Percentiles rank a stretch among this genome's conserved stretches.
Evolutionary conservation across 2,797 vertebrate genomes (phyloP).

Genomic region (Neostethus bicornis): DNA sequence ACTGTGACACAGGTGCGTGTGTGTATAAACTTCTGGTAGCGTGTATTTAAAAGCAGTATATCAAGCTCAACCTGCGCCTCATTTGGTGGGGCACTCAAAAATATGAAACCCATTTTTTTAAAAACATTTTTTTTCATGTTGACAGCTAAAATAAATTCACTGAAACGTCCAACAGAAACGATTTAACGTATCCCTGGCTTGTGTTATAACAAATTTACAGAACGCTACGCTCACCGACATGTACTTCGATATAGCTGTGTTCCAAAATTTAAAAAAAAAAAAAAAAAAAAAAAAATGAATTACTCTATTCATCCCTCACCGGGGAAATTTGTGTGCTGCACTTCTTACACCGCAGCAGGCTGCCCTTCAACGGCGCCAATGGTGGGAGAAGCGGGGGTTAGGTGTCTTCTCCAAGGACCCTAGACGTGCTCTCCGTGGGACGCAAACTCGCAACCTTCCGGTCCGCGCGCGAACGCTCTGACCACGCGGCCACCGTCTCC

Average conservation of each 20-base stretch:
- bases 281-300: too few relatives aligned
- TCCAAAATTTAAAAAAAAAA: neutral
- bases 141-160: neutral
- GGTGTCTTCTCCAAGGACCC: too few relatives aligned
- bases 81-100: neutral
- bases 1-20: slow-evolving; percentile 16
- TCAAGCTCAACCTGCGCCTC: neutral
- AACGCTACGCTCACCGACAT: neutral
- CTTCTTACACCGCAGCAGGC: too few relatives aligned
- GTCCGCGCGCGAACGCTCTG: too few relatives aligned
- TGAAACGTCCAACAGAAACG: neutral
- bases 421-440: too few relatives aligned
- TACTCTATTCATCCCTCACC: too few relatives aligned
- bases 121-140: neutral
- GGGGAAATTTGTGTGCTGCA: too few relatives aligned
- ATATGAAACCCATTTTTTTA: neutral
- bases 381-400: too few relatives aligned
- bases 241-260: neutral
- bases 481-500: too few relatives aligned
- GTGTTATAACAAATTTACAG: neutral
- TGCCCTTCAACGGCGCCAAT: too few relatives aligned
- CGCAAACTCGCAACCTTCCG: too few relatives aligned
- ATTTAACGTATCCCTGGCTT: neutral
- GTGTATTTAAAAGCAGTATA: neutral
- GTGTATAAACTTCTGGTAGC: neutral